Conservation (phyloP, 1,140 invertebrate genomes). For the Leptinotarsa texana region DNA sequence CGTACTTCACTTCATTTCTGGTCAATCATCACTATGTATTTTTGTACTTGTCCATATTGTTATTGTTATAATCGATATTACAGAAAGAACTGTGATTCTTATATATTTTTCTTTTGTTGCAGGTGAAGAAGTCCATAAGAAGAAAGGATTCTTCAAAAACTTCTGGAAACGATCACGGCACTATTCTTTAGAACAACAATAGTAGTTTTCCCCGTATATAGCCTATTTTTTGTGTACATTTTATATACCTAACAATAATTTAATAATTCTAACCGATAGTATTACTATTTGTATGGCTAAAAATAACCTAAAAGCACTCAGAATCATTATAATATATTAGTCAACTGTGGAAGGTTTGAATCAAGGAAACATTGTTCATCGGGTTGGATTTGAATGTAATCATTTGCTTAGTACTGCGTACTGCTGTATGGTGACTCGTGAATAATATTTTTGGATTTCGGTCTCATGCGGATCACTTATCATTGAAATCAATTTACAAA, state of each 20-base stretch:
- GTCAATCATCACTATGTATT: no score
- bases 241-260: slow-evolving; percentile 44
- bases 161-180: slow-evolving; percentile 82
- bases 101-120: slow-evolving; percentile 48
- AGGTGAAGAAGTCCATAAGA: slow-evolving; percentile 75
- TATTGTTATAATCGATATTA: no score
- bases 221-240: slow-evolving; percentile 43
- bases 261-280: slow-evolving; percentile 43
- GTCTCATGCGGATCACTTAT: no score
- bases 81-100: background rate
- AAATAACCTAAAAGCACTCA: slow-evolving; percentile 20
- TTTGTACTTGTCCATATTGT: no score
- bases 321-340: background rate
- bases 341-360: background rate
- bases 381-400: no score
- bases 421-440: no score
- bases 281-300: slow-evolving; percentile 43
- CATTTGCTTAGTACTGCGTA: no score
- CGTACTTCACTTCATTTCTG: no score
- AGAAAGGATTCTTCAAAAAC: slow-evolving; percentile 81
- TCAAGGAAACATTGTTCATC: background rate
- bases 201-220: slow-evolving; percentile 40
- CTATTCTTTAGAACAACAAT: slow-evolving; percentile 79
- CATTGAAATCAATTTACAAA: no score
- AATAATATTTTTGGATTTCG: no score